phyloP scores from a whole-genome alignment of 2,888 invertebrate species.

The Spatulosminthurus flaviceps region DNA sequence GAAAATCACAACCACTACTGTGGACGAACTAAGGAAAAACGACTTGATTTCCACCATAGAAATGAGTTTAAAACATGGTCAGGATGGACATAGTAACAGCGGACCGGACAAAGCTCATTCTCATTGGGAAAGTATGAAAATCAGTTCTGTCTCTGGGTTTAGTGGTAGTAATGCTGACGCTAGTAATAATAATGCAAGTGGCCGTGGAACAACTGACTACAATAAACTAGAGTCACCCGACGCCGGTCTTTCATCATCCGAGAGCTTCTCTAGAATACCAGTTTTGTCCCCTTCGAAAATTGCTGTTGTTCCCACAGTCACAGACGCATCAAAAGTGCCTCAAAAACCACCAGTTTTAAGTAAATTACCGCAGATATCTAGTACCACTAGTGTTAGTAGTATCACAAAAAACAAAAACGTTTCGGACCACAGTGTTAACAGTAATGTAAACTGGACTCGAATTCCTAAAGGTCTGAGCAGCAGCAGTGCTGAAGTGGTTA shows the following conservation, averaged over 20 bases:
- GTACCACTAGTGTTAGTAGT: not conserved
- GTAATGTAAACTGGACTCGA: not conserved
- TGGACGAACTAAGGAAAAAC: not conserved
- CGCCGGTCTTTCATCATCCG: slow-evolving; percentile 32
- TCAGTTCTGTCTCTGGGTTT: not conserved
- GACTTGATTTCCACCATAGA: slow-evolving; percentile 18
- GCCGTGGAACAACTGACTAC: not conserved
- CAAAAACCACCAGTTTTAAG: not conserved
- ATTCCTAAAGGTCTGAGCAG: slow-evolving; percentile 16
- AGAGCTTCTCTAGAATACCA: slow-evolving; percentile 35
- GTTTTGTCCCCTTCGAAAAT: slow-evolving; percentile 32
- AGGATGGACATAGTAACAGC: not conserved
- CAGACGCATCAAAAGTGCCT: not conserved
- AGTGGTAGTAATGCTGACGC: not conserved
- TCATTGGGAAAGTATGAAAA: not conserved
- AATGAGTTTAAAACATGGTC: not conserved
- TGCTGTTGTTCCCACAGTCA: not conserved
- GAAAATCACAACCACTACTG: not conserved
- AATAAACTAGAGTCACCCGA: not conserved
- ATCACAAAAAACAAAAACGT: not conserved
- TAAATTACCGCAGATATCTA: slow-evolving; percentile 9
- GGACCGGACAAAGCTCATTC: not conserved
- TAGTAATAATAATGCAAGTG: slow-evolving; percentile 7
- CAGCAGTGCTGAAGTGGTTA: not conserved
- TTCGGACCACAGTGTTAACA: not conserved